phyloP scores from a whole-genome alignment of 2,797 vertebrate species.

The Helostoma temminkii region DNA sequence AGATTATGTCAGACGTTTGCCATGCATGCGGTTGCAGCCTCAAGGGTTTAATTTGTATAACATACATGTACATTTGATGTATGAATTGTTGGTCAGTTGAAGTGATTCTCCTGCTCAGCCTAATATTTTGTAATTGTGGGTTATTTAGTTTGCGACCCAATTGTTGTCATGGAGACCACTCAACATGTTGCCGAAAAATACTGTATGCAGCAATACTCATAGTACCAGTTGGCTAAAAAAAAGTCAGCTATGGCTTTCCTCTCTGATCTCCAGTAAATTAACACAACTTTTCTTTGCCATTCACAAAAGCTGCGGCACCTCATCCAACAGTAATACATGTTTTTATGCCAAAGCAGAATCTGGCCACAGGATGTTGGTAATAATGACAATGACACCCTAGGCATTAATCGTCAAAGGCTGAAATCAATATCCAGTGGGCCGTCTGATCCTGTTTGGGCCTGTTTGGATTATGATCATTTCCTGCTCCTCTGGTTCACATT shows the following conservation, averaged over 20 bases:
- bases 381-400: neutral
- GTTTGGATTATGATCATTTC: slow-evolving; percentile 41
- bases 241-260: neutral
- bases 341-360: neutral
- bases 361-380: neutral
- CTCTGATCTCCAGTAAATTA: neutral
- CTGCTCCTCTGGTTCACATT: slow-evolving; percentile 36
- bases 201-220: neutral
- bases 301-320: neutral
- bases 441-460: slow-evolving; percentile 31
- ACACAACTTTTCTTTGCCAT: neutral
- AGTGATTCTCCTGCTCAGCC: too few species aligned
- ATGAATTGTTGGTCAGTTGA: too few species aligned
- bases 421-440: slow-evolving; percentile 16
- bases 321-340: neutral
- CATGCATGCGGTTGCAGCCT: neutral
- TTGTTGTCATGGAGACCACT: slow-evolving; percentile 30
- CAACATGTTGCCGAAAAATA: neutral
- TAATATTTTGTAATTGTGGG: neutral
- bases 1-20: neutral
- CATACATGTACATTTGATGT: too few species aligned
- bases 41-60: too few species aligned
- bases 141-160: neutral
- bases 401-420: slow-evolving; percentile 18
- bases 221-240: neutral